A percentile compares a stretch with the other conserved stretches of the same genome.
Conservation (phyloP, 1,140 invertebrate genomes). For the Helicoverpa zea region DNA sequence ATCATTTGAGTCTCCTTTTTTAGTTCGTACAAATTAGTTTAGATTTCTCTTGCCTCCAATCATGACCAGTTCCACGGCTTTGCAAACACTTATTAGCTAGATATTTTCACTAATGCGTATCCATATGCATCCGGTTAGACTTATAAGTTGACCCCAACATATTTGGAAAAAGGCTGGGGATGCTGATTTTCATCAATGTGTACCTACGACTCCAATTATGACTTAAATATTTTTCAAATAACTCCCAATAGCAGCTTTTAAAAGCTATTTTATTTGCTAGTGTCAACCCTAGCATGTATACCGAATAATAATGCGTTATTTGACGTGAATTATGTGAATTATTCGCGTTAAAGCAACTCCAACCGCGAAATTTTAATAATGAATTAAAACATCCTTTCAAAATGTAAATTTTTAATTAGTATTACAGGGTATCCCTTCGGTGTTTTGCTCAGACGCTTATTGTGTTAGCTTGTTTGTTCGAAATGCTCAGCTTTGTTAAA, state of each 20-base stretch:
- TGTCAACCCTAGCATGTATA: conserved; percentile 33
- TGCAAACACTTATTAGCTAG: neutral
- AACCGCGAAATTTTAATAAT: conserved; percentile 83
- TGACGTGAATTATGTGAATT: conserved; percentile 77
- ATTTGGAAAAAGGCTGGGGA: too few relatives aligned
- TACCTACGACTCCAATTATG: too few relatives aligned
- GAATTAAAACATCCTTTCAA: conserved; percentile 82
- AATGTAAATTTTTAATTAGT: conserved; percentile 84
- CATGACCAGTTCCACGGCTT: too few relatives aligned
- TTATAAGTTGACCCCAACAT: too few relatives aligned
- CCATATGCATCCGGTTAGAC: too few relatives aligned
- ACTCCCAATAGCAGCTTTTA: too few relatives aligned
- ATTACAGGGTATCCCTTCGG: conserved; percentile 51
- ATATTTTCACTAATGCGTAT: too few relatives aligned
- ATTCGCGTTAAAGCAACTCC: conserved; percentile 74
- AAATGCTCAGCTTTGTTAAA: conserved; percentile 3
- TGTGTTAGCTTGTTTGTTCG: conserved; percentile 32
- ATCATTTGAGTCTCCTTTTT: conserved; percentile 3
- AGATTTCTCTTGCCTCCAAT: too few relatives aligned
- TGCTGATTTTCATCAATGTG: too few relatives aligned
- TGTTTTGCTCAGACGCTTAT: neutral
- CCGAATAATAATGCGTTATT: conserved; percentile 72
- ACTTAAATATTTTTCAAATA: too few relatives aligned
- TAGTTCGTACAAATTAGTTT: neutral
- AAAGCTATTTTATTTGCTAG: too few relatives aligned